Evolutionary conservation across 2,888 invertebrate genomes (phyloP).

Genomic region (Lochmaea crataegi): DNA sequence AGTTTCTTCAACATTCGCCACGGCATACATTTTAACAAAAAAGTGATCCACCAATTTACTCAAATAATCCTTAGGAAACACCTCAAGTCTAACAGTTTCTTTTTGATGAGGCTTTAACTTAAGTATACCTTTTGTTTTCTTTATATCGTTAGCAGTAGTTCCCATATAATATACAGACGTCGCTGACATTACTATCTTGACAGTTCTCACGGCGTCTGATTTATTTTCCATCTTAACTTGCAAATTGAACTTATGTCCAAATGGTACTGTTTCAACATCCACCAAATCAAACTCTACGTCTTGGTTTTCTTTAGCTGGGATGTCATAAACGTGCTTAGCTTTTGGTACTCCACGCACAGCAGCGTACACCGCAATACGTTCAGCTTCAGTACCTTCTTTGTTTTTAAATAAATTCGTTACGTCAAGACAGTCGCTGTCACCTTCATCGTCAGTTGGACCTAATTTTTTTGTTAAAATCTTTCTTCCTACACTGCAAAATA

Average conservation of each 20-base stretch:
- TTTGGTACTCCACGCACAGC: conserved; percentile 76
- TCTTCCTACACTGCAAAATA: conserved; percentile 74
- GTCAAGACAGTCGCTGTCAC: conserved; percentile 77
- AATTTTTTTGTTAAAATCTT: conserved; percentile 81
- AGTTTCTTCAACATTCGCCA: conserved; percentile 82
- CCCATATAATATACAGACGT: conserved; percentile 84
- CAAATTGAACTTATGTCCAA: conserved; percentile 77
- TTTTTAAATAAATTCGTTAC: conserved; percentile 79
- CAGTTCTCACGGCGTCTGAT: conserved; percentile 68
- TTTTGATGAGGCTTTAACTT: conserved; percentile 66
- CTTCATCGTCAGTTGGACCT: conserved; percentile 76
- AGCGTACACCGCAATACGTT: conserved; percentile 79
- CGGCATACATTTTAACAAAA: conserved; percentile 82
- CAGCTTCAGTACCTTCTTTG: conserved; percentile 78
- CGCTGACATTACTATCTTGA: conserved; percentile 75
- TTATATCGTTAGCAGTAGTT: conserved; percentile 75
- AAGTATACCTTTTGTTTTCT: conserved; percentile 71
- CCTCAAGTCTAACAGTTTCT: conserved; percentile 69
- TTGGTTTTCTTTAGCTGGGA: conserved; percentile 68
- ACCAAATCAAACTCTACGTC: conserved; percentile 73
- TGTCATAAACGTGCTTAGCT: conserved; percentile 68
- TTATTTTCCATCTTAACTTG: conserved; percentile 75
- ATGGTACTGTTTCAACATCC: conserved; percentile 77
- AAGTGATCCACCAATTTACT: conserved; percentile 85
- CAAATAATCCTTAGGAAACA: conserved; percentile 78